Evolutionary conservation across 1,140 invertebrate species (phyloP).

Genomic region (Medauroidea extradentata): DNA sequence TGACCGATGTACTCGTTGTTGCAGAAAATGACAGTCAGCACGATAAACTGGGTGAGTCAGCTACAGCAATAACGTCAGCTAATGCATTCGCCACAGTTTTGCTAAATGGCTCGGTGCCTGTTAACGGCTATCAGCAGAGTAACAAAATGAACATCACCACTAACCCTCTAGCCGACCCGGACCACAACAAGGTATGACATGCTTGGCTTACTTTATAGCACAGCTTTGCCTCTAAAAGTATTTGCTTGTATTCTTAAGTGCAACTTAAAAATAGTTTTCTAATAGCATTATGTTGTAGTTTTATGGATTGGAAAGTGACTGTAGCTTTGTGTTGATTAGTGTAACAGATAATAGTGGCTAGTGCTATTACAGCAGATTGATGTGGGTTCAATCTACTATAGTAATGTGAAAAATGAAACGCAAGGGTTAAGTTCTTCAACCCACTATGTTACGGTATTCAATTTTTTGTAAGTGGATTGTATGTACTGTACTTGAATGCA

Average conservation of each 20-base stretch:
- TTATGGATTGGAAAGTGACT: not conserved
- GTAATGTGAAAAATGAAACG: too few relatives aligned
- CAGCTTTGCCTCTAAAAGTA: not conserved
- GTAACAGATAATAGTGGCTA: too few relatives aligned
- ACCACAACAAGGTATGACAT: conserved; percentile 49
- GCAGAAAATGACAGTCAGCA: not conserved
- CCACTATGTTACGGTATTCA: too few relatives aligned
- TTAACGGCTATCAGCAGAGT: conserved; percentile 23
- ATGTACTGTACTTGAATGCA: too few relatives aligned
- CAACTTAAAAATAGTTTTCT: not conserved
- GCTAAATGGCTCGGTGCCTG: conserved; percentile 52
- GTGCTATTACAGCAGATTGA: too few relatives aligned
- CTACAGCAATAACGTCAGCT: conserved; percentile 12
- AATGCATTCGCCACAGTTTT: conserved; percentile 6
- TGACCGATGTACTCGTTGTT: too few relatives aligned
- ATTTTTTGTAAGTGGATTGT: too few relatives aligned
- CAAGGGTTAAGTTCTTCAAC: too few relatives aligned
- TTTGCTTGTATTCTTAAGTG: not conserved
- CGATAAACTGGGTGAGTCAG: conserved; percentile 5
- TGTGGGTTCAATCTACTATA: too few relatives aligned
- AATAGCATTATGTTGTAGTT: not conserved
- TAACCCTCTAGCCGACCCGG: conserved; percentile 61
- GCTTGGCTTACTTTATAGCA: not conserved
- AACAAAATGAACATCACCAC: conserved; percentile 65
- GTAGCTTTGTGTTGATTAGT: not conserved